Conservation (phyloP, 2,113 vertebrate genomes). For the Siniperca chuatsi region DNA sequence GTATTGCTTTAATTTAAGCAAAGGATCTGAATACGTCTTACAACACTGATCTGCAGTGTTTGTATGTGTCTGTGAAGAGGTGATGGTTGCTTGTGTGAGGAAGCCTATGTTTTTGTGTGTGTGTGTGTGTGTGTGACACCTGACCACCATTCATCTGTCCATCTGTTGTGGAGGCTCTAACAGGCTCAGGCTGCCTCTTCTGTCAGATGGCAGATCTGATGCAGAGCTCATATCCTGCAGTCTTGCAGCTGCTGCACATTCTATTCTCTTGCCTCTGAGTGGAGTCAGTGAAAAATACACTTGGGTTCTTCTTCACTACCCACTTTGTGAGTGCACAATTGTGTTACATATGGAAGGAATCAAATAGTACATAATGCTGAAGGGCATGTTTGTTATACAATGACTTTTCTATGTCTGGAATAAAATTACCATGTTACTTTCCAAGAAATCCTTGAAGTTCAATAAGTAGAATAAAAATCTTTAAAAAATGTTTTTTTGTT, state of each 20-base stretch:
- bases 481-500: neutral
- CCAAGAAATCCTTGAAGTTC: neutral
- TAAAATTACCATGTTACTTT: conserved; percentile 20
- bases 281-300: conserved; percentile 30
- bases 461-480: conserved; percentile 5
- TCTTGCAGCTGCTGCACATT: conserved; percentile 35
- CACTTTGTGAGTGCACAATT: conserved; percentile 6
- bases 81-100: conserved; percentile 17
- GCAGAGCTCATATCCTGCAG: conserved; percentile 51
- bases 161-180: conserved; percentile 73
- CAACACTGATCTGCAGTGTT: neutral
- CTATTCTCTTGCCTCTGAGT: conserved; percentile 15
- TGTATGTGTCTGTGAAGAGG: neutral
- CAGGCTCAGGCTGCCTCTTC: conserved; percentile 50
- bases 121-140: conserved; percentile 64
- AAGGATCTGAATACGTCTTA: neutral
- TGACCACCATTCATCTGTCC: conserved; percentile 78
- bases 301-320: neutral
- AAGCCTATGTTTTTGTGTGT: conserved; percentile 24
- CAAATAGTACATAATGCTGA: neutral
- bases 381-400: neutral
- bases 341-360: neutral
- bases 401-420: conserved; percentile 15
- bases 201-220: conserved; percentile 71
- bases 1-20: neutral